Evolutionary conservation across 2,888 invertebrate genomes (phyloP).

Genomic region (Mimachlamys varia): DNA sequence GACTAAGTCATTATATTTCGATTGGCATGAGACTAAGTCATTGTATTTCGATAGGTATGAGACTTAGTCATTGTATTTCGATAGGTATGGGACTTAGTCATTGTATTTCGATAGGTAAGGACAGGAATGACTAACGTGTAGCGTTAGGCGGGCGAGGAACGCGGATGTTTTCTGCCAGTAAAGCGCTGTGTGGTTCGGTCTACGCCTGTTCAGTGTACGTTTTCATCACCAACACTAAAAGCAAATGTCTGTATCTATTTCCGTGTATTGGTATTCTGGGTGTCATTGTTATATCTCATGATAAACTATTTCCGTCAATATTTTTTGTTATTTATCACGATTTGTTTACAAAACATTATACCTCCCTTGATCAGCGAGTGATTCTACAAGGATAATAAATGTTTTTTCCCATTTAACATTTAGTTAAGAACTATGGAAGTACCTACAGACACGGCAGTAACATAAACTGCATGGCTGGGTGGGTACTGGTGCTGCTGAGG

Average conservation of each 20-base stretch:
- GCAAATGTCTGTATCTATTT: not conserved
- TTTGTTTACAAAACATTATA: not conserved
- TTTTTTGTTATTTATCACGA: not conserved
- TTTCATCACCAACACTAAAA: slow-evolving; percentile 13
- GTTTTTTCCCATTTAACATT: not conserved
- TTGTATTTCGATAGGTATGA: too few species aligned
- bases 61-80: too few species aligned
- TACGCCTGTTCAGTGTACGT: not conserved
- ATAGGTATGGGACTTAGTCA: too few species aligned
- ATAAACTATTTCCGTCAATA: not conserved
- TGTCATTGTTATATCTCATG: not conserved
- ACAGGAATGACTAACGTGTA: too few species aligned
- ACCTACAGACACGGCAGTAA: not conserved
- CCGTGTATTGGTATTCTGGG: not conserved
- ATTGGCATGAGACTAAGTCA: too few species aligned
- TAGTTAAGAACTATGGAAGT: not conserved
- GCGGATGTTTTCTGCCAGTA: slow-evolving; percentile 22
- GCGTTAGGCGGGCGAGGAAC: not conserved
- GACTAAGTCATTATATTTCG: too few species aligned
- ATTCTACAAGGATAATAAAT: not conserved
- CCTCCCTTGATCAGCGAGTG: not conserved
- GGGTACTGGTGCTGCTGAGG: not conserved
- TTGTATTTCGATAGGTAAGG: too few species aligned
- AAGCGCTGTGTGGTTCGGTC: not conserved
- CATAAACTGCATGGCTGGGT: not conserved